Conservation (phyloP, 2,113 vertebrate genomes). For the Peromyscus leucopus region DNA sequence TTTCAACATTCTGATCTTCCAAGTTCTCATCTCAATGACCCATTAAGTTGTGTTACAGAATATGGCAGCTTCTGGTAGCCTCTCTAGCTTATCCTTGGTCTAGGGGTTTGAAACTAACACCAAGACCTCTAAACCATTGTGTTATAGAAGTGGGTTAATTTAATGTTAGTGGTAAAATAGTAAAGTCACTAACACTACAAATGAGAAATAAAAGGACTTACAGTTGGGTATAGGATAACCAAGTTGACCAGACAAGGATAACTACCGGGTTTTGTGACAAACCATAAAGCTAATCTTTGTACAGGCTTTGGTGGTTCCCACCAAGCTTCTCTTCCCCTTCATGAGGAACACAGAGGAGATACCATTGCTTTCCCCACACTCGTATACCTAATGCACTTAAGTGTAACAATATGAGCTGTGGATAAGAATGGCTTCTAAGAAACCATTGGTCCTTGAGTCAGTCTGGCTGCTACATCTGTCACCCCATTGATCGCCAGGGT, state of each 20-base stretch:
- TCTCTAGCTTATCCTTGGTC: not conserved
- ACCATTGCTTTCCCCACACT: not conserved
- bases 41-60: too few relatives aligned
- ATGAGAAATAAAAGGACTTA: not conserved
- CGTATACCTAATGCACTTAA: not conserved
- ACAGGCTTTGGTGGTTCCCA: not conserved
- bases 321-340: not conserved
- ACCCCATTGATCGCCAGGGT: too few relatives aligned
- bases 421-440: not conserved
- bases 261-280: not conserved
- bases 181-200: not conserved
- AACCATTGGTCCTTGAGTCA: not conserved
- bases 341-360: not conserved
- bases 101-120: not conserved
- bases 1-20: not conserved
- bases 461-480: too few relatives aligned
- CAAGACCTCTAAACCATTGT: not conserved
- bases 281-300: not conserved
- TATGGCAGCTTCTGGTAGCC: not conserved
- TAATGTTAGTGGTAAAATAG: not conserved
- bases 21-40: too few relatives aligned
- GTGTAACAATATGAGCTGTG: not conserved
- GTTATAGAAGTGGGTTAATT: not conserved
- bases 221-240: not conserved
- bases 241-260: not conserved